phyloP scores from a whole-genome alignment of 1,140 invertebrate species.

The Euwallacea fornicatus region DNA sequence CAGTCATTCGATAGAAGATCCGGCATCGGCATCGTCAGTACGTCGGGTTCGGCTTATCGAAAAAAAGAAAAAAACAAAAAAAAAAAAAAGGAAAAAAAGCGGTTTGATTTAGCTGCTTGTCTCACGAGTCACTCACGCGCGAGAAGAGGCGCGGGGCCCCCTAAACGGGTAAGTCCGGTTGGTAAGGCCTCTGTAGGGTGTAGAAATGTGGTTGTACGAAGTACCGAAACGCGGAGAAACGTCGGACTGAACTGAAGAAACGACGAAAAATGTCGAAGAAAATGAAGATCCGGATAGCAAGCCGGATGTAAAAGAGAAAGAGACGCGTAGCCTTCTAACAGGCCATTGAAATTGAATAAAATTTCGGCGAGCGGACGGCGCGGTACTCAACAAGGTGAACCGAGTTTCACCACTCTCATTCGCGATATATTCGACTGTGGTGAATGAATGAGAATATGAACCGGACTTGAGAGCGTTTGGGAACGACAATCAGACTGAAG shows the following conservation, averaged over 20 bases:
- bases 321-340: conserved; percentile 33
- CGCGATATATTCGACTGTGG: conserved; percentile 22
- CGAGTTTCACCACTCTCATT: conserved; percentile 30
- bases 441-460: conserved; percentile 38
- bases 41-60: too few relatives aligned
- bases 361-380: conserved; percentile 26
- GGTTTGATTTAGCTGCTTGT: too few relatives aligned
- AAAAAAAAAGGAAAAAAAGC: too few relatives aligned
- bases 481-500: conserved; percentile 2
- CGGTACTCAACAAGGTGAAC: conserved; percentile 16
- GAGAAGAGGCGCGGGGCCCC: too few relatives aligned
- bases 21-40: too few relatives aligned
- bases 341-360: conserved; percentile 36
- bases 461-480: conserved; percentile 29
- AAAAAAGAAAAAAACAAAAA: too few relatives aligned
- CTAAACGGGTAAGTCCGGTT: too few relatives aligned
- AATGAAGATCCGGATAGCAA: conserved; percentile 38
- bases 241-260: conserved; percentile 12
- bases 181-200: too few relatives aligned
- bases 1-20: too few relatives aligned
- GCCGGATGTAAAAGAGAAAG: conserved; percentile 40
- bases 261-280: conserved; percentile 26
- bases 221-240: conserved; percentile 5
- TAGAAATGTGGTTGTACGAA: too few relatives aligned
- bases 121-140: too few relatives aligned